Percentiles rank a stretch among this genome's conserved stretches.
phyloP scores from a whole-genome alignment of 2,888 invertebrate species.

The Dolichopus griseipennis region DNA sequence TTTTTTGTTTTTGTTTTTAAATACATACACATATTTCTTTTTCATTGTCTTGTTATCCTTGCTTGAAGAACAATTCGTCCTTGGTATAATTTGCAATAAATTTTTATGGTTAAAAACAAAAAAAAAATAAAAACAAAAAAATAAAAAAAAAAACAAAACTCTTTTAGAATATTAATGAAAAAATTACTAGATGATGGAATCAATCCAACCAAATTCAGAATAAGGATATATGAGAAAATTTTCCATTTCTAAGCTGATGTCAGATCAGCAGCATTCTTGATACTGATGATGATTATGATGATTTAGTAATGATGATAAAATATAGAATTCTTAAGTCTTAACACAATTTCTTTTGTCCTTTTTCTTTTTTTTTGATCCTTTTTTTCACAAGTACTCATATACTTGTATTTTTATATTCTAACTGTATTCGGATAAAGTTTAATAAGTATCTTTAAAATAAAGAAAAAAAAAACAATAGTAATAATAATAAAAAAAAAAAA shows the following conservation, averaged over 20 bases:
- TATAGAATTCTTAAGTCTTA: neutral
- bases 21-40: no score
- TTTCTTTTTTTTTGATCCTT: neutral
- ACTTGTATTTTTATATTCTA: no score
- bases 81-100: neutral
- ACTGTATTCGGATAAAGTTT: no score
- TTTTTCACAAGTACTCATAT: neutral
- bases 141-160: neutral
- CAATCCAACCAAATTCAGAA: neutral
- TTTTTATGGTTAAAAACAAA: neutral
- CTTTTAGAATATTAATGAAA: neutral
- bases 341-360: neutral
- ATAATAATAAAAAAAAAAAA: no score
- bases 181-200: neutral
- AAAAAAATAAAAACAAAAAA: neutral
- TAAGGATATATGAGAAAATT: neutral
- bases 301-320: neutral
- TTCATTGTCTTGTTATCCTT: no score
- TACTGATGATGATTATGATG: no score
- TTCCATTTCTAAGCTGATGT: neutral
- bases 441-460: no score
- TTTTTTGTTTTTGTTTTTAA: no score
- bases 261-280: neutral
- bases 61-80: neutral
- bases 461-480: no score